Conservation (phyloP, 2,113 vertebrate genomes). For the Erythrocercus mccallii region DNA sequence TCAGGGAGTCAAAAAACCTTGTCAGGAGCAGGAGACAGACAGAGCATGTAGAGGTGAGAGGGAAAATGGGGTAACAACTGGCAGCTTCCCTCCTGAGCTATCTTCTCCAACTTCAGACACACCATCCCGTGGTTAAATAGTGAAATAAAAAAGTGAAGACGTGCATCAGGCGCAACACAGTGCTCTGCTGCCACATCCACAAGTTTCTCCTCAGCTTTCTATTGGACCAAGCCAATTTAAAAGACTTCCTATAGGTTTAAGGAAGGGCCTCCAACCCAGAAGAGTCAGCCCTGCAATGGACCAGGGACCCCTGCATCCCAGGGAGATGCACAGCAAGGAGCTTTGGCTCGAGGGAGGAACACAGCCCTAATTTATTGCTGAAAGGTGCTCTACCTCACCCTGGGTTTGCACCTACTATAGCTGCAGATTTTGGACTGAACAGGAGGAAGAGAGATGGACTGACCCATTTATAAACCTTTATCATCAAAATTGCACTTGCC, state of each 20-base stretch:
- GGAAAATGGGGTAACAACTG: neutral
- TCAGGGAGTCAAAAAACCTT: neutral
- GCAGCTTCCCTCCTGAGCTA: neutral
- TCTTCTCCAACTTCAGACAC: neutral
- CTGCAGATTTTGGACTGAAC: neutral
- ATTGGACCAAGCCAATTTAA: neutral
- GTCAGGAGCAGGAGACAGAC: neutral
- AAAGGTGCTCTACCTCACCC: neutral
- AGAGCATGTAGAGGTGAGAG: neutral
- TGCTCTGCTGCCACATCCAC: neutral
- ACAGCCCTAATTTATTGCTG: neutral
- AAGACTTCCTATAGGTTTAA: neutral
- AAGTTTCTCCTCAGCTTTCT: neutral
- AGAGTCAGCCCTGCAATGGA: neutral
- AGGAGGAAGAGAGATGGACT: neutral
- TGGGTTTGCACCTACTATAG: neutral
- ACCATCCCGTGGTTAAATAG: neutral
- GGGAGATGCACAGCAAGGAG: rapidly evolving
- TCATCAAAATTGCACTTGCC: neutral
- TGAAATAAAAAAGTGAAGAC: neutral
- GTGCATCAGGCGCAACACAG: neutral
- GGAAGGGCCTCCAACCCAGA: neutral
- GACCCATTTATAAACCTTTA: neutral
- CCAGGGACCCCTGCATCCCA: neutral
- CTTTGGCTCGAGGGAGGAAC: neutral